Evolutionary conservation across 2,113 vertebrate species (phyloP), one percentile per base, ranked within the genome.

Genomic region (Anser brachyrhynchus): DNA sequence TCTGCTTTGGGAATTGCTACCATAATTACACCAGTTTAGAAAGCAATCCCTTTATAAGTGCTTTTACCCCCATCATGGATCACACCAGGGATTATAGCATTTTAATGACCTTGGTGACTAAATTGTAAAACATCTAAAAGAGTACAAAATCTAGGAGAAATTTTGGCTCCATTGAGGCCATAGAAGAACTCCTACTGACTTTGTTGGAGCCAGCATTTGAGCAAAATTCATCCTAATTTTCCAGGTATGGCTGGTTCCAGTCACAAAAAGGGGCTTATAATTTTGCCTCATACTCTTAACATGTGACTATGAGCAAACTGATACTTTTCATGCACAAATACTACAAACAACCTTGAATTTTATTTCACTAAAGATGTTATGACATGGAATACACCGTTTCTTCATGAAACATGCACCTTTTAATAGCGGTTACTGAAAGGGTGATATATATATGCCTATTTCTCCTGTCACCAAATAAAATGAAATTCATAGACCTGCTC

Each of bases 11-110:
- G 91, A 93, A 96, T 93, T 93, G 37, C 92, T 55, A 35, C 67
- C 67, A 76, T 91, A 92, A 95, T 94, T 91, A 91, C 84, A 87
- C 78, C 64, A 67, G 80, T 91, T 96, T 84, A 89, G 93, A 91
- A 95, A 96, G 84, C 86, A 94, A 78, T 96, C 95, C 93, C 80
- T 82, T 93, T 76, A 51, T 89, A 97, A 96, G 71, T 91, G 78
- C 51, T 97, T 92, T 92, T 95, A 89, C 74, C 71, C 71, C 58
- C 80, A 37, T 46, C 84, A 33, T 44, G 51, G 58, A 59, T 76
- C 84, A 79, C 91, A 85, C 26, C 1, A 43, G 89, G 71, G 87
- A 97, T 92, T 91, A 79, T 70, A 87, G 84, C 71, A 73, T 93
- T 93, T 95, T 92, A 92, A 94, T 92, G 83, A 92, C 71, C 75